phyloP scores from a whole-genome alignment of 1,140 invertebrate species.

The Drosophila azteca region DNA sequence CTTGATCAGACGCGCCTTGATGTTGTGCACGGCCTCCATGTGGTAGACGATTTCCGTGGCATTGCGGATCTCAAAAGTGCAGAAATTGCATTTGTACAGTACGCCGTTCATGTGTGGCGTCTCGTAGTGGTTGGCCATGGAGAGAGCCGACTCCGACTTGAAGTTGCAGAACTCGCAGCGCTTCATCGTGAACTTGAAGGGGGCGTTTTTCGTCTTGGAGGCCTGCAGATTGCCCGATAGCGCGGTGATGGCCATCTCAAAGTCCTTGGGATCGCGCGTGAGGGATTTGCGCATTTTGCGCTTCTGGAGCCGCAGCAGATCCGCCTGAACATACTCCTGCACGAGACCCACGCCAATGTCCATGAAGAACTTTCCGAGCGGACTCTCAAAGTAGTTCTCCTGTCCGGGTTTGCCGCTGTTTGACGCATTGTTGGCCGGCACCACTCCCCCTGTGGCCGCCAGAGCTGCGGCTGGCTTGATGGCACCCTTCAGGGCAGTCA shows the following conservation, averaged over 20 bases:
- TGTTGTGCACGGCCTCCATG: slow-evolving; percentile 94
- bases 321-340: slow-evolving; percentile 96
- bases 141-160: slow-evolving; percentile 94
- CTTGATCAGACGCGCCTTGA: slow-evolving; percentile 91
- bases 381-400: slow-evolving; percentile 90
- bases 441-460: slow-evolving; percentile 67
- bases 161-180: slow-evolving; percentile 97
- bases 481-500: slow-evolving; percentile 84
- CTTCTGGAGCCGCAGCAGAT: slow-evolving; percentile 94
- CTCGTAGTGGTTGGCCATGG: slow-evolving; percentile 95
- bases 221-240: slow-evolving; percentile 93
- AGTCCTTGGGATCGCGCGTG: slow-evolving; percentile 87
- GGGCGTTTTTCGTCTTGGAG: slow-evolving; percentile 95
- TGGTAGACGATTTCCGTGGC: slow-evolving; percentile 95
- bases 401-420: slow-evolving; percentile 58
- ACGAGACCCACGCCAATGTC: slow-evolving; percentile 96
- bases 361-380: slow-evolving; percentile 95
- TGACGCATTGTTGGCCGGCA: slow-evolving; percentile 23
- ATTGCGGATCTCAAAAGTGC: slow-evolving; percentile 91
- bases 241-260: slow-evolving; percentile 91
- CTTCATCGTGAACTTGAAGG: slow-evolving; percentile 90
- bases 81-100: slow-evolving; percentile 94
- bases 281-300: slow-evolving; percentile 88
- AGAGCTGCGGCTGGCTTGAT: slow-evolving; percentile 84
- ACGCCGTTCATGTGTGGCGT: slow-evolving; percentile 96